Evolutionary conservation across 1,140 invertebrate genomes (phyloP).

Genomic region (Pomacea maculata): DNA sequence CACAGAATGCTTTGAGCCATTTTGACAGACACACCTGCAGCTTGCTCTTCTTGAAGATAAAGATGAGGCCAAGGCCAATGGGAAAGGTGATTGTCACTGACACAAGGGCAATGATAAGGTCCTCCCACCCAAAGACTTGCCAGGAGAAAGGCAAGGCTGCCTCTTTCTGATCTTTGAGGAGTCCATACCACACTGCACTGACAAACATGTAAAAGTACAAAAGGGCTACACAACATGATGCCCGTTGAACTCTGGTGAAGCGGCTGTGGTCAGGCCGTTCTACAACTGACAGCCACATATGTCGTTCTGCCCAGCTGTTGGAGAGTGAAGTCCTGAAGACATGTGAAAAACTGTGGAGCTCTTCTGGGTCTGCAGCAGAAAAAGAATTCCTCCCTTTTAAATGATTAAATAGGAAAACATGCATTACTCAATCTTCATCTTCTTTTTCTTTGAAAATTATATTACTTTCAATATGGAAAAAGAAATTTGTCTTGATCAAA

Average conservation of each 20-base stretch:
- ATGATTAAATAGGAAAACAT: too few relatives aligned
- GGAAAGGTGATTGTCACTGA: slow-evolving; percentile 55
- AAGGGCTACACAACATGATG: slow-evolving; percentile 56
- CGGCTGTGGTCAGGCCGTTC: slow-evolving; percentile 54
- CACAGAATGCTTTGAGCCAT: too few relatives aligned
- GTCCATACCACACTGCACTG: slow-evolving; percentile 61
- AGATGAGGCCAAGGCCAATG: slow-evolving; percentile 49
- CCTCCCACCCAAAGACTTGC: slow-evolving; percentile 53
- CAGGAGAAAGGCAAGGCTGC: slow-evolving; percentile 15
- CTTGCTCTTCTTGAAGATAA: slow-evolving; percentile 55
- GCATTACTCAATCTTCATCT: too few relatives aligned
- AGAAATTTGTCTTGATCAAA: too few relatives aligned
- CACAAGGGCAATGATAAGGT: slow-evolving; percentile 54
- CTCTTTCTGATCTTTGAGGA: slow-evolving; percentile 41
- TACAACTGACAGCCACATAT: slow-evolving; percentile 59
- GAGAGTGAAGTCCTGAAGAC: slow-evolving; percentile 37
- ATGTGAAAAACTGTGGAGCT: slow-evolving; percentile 39
- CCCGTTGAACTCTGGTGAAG: slow-evolving; percentile 60
- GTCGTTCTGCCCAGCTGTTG: slow-evolving; percentile 48
- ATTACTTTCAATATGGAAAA: too few relatives aligned
- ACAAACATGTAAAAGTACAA: slow-evolving; percentile 55
- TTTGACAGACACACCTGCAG: slow-evolving; percentile 43
- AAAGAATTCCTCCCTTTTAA: not conserved
- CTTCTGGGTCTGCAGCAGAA: slow-evolving; percentile 29
- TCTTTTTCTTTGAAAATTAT: too few relatives aligned